Conservation (phyloP, 2,888 invertebrate species). For the Spilosoma lubricipeda region DNA sequence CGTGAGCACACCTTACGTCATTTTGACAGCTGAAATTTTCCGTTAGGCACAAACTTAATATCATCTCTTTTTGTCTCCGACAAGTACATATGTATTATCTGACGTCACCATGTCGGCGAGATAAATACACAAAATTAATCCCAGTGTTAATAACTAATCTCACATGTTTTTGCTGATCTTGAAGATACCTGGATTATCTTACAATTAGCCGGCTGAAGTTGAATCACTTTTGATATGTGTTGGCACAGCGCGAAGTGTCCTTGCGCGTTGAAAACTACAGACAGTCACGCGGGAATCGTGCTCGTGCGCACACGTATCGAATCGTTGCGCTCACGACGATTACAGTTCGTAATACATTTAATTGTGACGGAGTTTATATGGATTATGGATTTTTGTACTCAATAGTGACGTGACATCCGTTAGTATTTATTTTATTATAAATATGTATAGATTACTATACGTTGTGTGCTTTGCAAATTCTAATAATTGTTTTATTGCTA, state of each 20-base stretch:
- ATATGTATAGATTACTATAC: background rate
- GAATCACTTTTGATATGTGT: slow-evolving; percentile 25
- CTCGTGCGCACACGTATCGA: slow-evolving; percentile 31
- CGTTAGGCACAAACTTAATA: background rate
- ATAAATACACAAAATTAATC: slow-evolving; percentile 13
- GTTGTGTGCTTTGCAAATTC: slow-evolving; percentile 6
- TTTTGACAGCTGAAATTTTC: slow-evolving; percentile 6
- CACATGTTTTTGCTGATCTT: slow-evolving; percentile 9
- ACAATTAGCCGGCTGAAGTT: slow-evolving; percentile 31
- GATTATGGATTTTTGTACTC: slow-evolving; percentile 11
- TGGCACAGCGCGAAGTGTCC: slow-evolving; percentile 35
- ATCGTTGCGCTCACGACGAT: slow-evolving; percentile 10
- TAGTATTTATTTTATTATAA: too few relatives aligned
- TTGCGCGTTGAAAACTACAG: slow-evolving; percentile 40
- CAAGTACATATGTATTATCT: slow-evolving; percentile 10
- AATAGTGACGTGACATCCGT: background rate
- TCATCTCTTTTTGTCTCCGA: slow-evolving; percentile 6
- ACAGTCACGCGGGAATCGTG: slow-evolving; percentile 48
- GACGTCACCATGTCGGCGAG: slow-evolving; percentile 8
- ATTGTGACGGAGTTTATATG: slow-evolving; percentile 17
- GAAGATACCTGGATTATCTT: slow-evolving; percentile 35
- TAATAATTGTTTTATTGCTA: slow-evolving; percentile 8
- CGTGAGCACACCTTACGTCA: background rate
- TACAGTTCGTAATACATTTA: slow-evolving; percentile 12
- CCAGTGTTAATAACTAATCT: slow-evolving; percentile 1